Conservation (phyloP, 2,888 invertebrate species). For the Rhopalosiphum nymphaeae region DNA sequence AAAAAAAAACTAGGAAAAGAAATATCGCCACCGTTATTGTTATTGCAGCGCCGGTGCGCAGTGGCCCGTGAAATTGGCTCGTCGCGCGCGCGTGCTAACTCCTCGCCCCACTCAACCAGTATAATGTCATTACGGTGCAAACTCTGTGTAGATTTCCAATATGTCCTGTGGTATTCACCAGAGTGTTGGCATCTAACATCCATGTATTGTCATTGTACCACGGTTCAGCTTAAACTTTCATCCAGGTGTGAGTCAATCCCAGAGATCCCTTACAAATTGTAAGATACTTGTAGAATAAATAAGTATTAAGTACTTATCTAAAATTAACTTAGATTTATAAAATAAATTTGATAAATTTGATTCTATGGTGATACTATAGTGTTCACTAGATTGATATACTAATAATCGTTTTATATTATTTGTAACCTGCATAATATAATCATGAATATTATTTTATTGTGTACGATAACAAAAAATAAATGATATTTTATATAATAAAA, state of each 20-base stretch:
- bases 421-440: too few relatives aligned
- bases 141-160: not conserved
- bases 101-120: not conserved
- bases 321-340: too few relatives aligned
- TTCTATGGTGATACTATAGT: too few relatives aligned
- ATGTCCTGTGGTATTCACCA: not conserved
- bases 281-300: too few relatives aligned
- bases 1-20: not conserved
- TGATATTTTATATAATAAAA: too few relatives aligned
- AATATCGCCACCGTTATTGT: constrained; percentile 8
- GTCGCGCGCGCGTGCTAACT: constrained; percentile 38
- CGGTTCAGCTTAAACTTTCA: not conserved
- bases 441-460: too few relatives aligned
- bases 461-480: too few relatives aligned
- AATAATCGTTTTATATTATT: too few relatives aligned
- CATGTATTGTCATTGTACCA: not conserved
- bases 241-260: not conserved
- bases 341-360: too few relatives aligned
- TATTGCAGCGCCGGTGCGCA: not conserved
- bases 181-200: not conserved
- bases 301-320: too few relatives aligned
- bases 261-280: not conserved
- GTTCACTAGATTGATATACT: too few relatives aligned
- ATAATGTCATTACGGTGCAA: not conserved
- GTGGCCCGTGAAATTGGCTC: constrained; percentile 61